These are phyloP conservation scores for Rhingia campestris DNA, from an alignment of 2,888 invertebrate species.

Conservation along the genomic window DNA sequence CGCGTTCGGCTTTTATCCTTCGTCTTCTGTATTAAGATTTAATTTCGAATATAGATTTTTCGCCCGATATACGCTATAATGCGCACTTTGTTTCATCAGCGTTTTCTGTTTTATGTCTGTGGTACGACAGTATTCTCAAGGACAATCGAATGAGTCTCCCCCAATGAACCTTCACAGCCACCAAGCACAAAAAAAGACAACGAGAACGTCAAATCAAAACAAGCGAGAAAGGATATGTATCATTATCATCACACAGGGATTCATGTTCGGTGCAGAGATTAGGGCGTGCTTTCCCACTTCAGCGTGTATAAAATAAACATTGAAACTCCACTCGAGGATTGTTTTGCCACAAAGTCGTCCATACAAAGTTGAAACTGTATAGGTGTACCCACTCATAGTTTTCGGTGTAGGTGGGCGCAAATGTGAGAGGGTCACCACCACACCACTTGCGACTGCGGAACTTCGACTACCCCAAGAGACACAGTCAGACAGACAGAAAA, in stretches of 20 bases:
- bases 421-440: conserved; percentile 10
- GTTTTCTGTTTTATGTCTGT: conserved; percentile 3
- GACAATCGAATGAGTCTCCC: conserved; percentile 62
- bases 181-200: conserved; percentile 5
- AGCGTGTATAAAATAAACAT: conserved; percentile 59
- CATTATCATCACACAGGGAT: conserved; percentile 60
- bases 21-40: conserved; percentile 17
- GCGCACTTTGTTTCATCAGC: conserved; percentile 32
- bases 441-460: conserved; percentile 12
- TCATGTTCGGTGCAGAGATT: conserved; percentile 60
- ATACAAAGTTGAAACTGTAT: conserved; percentile 37
- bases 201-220: conserved; percentile 53
- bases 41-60: conserved; percentile 29
- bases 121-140: conserved; percentile 44
- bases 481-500: conserved; percentile 54
- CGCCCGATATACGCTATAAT: conserved; percentile 35
- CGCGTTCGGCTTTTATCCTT: background rate
- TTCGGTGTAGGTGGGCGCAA: conserved; percentile 2
- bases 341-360: conserved; percentile 53
- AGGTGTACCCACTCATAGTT: conserved; percentile 2
- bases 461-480: conserved; percentile 23
- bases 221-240: conserved; percentile 61
- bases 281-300: conserved; percentile 63
- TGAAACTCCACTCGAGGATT: conserved; percentile 58
- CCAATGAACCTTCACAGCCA: conserved; percentile 37